These are phyloP conservation scores for Molanna angustata DNA, from an alignment of 2,888 invertebrate genomes.

Conservation along the genomic window DNA sequence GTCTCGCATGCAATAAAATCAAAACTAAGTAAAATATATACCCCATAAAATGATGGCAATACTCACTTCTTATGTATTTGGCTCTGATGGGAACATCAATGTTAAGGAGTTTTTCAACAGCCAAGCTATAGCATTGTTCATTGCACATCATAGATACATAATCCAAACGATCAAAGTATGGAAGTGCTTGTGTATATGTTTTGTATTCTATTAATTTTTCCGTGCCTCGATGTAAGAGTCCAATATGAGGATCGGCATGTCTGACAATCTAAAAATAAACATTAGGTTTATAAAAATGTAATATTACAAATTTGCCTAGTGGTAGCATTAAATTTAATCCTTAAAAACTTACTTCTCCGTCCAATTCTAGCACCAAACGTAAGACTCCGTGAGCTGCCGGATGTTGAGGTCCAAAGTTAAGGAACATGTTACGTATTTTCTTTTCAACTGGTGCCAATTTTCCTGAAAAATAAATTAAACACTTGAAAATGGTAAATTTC, in stretches of 20 bases:
- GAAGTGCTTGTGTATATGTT: conserved; percentile 95
- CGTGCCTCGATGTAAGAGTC: conserved; percentile 93
- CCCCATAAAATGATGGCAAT: not conserved
- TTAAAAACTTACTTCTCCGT: conserved; percentile 64
- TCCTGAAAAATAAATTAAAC: conserved; percentile 4
- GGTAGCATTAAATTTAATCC: not conserved
- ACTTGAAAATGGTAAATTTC: not conserved
- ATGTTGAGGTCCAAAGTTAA: conserved; percentile 94
- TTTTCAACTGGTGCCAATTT: conserved; percentile 56
- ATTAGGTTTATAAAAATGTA: not conserved
- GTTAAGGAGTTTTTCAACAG: conserved; percentile 93
- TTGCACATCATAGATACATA: conserved; percentile 99
- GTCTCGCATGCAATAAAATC: too few species aligned
- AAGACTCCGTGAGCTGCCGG: conserved; percentile 93
- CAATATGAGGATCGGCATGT: conserved; percentile 94
- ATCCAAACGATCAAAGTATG: conserved; percentile 96
- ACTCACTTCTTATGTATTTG: conserved; percentile 91
- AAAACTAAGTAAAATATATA: too few species aligned
- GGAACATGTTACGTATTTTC: conserved; percentile 75
- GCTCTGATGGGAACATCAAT: conserved; percentile 92
- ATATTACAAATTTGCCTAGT: not conserved
- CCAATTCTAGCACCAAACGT: conserved; percentile 78
- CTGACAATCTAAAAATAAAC: conserved; percentile 64
- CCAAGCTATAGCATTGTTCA: conserved; percentile 94
- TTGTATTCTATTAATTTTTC: conserved; percentile 99